Evolutionary conservation across 2,113 vertebrate species (phyloP).

Genomic region (Sitta europaea): DNA sequence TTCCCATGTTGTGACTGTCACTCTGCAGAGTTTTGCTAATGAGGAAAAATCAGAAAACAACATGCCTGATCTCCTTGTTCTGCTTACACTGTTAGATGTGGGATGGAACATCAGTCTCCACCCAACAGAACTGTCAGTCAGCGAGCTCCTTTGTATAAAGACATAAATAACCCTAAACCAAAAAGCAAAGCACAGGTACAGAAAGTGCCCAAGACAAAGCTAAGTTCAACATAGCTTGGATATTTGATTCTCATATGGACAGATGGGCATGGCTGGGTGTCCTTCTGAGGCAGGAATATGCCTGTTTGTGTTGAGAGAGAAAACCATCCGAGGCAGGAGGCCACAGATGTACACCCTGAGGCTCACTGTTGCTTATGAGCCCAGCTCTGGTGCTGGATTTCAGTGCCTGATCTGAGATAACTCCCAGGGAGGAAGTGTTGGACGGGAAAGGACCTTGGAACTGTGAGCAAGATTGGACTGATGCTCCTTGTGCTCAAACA

Average conservation of each 20-base stretch:
- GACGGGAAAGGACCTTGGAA: not conserved
- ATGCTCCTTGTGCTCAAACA: not conserved
- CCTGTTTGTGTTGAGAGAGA: not conserved
- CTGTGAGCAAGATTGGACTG: accelerated
- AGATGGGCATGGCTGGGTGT: not conserved
- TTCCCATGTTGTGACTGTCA: not conserved
- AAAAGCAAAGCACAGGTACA: not conserved
- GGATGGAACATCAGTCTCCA: not conserved
- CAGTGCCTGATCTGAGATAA: not conserved
- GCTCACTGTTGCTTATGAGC: not conserved
- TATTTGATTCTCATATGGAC: not conserved
- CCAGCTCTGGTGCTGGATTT: not conserved
- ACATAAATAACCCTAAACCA: not conserved
- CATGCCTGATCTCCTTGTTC: not conserved
- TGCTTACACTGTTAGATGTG: not conserved
- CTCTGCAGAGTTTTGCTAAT: not conserved
- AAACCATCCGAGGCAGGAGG: not conserved
- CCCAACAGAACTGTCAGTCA: not conserved
- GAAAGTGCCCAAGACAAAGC: not conserved
- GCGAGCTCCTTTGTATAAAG: not conserved
- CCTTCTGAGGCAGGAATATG: not conserved
- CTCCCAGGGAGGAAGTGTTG: accelerated
- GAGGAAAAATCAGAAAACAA: not conserved
- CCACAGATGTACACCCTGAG: not conserved
- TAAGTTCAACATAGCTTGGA: not conserved